These are phyloP conservation scores for Alaudala cheleensis DNA, from an alignment of 2,113 vertebrate genomes.

Conservation along the genomic window DNA sequence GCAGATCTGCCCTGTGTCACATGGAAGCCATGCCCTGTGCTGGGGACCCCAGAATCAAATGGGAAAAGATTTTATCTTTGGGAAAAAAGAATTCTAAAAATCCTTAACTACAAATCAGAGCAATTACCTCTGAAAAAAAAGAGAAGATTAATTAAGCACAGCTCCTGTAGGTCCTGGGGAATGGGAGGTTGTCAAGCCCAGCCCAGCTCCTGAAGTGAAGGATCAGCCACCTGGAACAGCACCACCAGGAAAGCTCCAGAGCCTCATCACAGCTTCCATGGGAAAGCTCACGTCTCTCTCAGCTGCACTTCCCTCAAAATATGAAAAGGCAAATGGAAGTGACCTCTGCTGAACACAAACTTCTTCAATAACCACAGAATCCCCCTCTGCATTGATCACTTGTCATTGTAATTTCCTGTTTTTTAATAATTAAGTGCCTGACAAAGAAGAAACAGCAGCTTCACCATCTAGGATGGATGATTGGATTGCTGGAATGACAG, in stretches of 20 bases:
- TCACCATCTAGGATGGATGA: accelerated
- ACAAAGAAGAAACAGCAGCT: neutral
- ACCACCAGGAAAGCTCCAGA: neutral
- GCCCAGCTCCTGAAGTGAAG: neutral
- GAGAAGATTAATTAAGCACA: neutral
- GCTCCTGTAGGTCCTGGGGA: neutral
- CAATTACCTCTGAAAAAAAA: neutral
- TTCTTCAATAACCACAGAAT: neutral
- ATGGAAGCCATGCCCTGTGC: accelerated
- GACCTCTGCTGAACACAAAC: neutral
- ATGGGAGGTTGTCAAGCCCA: neutral
- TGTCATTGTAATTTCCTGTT: neutral
- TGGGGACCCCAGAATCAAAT: neutral
- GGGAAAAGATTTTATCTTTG: no score
- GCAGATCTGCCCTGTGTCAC: neutral
- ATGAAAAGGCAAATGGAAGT: neutral
- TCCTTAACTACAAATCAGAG: neutral
- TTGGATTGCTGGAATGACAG: neutral
- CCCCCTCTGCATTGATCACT: neutral
- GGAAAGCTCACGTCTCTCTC: neutral
- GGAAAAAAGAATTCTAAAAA: neutral
- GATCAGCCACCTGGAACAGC: neutral
- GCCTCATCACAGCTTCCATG: neutral
- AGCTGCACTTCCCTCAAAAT: neutral
- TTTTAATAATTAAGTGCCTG: neutral